These are phyloP conservation scores for Campaea margaritaria DNA, from an alignment of 2,888 invertebrate species.

Conservation along the genomic window DNA sequence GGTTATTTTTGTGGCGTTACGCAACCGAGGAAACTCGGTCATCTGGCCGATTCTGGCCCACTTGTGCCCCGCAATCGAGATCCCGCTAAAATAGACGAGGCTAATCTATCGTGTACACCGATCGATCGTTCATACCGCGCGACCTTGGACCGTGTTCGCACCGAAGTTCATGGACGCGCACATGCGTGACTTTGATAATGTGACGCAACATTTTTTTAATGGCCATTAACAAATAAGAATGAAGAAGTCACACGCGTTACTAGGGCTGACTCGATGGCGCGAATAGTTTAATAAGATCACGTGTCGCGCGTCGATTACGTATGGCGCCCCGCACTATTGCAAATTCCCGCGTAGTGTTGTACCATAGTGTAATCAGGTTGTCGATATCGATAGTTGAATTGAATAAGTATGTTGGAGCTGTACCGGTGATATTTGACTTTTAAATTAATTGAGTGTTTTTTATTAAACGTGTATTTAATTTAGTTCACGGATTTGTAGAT, in stretches of 20 bases:
- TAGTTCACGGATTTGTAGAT: conserved; percentile 9
- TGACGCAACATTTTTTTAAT: conserved; percentile 44
- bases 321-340: conserved; percentile 26
- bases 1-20: conserved; percentile 70
- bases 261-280: conserved; percentile 26
- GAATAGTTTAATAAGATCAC: conserved; percentile 26
- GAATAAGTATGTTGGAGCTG: neutral
- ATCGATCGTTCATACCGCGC: conserved; percentile 68
- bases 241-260: conserved; percentile 31
- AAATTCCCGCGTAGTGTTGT: conserved; percentile 18
- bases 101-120: conserved; percentile 65
- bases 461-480: conserved; percentile 5
- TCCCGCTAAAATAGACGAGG: conserved; percentile 66
- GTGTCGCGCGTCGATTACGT: conserved; percentile 16
- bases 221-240: conserved; percentile 33
- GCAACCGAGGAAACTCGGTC: conserved; percentile 76
- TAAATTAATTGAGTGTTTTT: conserved; percentile 2
- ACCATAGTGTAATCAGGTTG: neutral
- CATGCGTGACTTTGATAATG: conserved; percentile 46
- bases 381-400: conserved; percentile 10
- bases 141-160: conserved; percentile 73
- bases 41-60: conserved; percentile 65
- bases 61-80: conserved; percentile 61
- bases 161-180: conserved; percentile 80
- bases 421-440: neutral